Conservation (phyloP, 2,797 vertebrate species). For the Rhinoraja longicauda region DNA sequence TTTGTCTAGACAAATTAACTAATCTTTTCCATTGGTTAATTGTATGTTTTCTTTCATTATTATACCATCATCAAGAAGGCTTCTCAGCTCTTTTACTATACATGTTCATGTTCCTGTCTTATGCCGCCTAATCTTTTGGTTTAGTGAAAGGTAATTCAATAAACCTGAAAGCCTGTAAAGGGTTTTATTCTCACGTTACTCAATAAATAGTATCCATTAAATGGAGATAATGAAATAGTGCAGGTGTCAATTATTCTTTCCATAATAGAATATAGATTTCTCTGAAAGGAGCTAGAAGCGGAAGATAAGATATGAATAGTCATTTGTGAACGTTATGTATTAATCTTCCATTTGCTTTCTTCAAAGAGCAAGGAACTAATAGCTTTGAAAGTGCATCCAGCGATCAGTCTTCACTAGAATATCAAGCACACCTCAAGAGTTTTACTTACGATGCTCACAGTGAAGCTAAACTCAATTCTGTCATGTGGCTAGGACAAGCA, state of each 20-base stretch:
- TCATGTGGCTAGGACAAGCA: too few relatives aligned
- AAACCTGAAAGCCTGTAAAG: neutral
- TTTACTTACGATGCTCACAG: neutral
- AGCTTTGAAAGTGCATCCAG: neutral
- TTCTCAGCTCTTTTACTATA: neutral
- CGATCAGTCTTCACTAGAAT: neutral
- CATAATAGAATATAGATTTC: neutral
- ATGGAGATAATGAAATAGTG: neutral
- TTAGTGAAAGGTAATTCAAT: neutral
- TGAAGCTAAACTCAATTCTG: neutral
- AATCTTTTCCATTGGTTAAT: neutral
- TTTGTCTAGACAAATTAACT: neutral
- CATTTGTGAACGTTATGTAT: neutral
- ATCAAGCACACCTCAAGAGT: neutral
- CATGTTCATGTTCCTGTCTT: neutral
- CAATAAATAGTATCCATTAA: neutral
- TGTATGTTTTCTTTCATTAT: neutral
- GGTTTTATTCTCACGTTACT: neutral
- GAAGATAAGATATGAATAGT: neutral
- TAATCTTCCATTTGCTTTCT: neutral
- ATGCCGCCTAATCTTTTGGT: neutral
- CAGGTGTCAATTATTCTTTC: neutral
- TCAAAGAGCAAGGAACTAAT: neutral
- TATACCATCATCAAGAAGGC: neutral
- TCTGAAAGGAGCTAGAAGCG: neutral